Evolutionary conservation across 2,888 invertebrate species (phyloP).

Genomic region (Syrphus vitripennis): DNA sequence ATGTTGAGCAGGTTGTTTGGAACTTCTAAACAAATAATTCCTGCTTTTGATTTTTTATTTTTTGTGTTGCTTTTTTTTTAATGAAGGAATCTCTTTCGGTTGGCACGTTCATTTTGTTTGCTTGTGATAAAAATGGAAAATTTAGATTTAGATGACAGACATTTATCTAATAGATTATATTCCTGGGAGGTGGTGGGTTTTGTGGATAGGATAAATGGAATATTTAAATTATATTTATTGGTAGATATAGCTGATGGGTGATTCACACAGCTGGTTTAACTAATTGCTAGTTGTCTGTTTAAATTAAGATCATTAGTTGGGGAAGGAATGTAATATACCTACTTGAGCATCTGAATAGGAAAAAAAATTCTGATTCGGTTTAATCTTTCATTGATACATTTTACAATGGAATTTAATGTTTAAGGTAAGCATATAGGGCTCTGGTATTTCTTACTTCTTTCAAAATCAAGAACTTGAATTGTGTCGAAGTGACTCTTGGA

Average conservation of each 20-base stretch:
- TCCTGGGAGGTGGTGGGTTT: no score
- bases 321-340: no score
- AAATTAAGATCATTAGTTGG: neutral
- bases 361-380: neutral
- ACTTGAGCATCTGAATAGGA: neutral
- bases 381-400: neutral
- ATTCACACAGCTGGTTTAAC: neutral
- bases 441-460: no score
- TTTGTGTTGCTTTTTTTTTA: neutral
- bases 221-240: neutral
- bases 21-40: slow-evolving; percentile 65
- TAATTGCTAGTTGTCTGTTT: neutral
- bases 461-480: no score
- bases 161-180: neutral
- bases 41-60: slow-evolving; percentile 1
- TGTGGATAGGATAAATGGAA: neutral
- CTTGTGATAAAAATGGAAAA: slow-evolving; percentile 21
- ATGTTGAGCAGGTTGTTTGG: slow-evolving; percentile 53
- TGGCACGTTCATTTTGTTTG: slow-evolving; percentile 28
- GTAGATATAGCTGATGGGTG: neutral
- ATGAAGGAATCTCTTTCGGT: slow-evolving; percentile 8
- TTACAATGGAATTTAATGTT: no score
- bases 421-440: no score
- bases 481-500: no score
- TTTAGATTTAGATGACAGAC: neutral